Evolutionary conservation across 2,888 invertebrate species (phyloP).

Genomic region (Selenia dentaria): DNA sequence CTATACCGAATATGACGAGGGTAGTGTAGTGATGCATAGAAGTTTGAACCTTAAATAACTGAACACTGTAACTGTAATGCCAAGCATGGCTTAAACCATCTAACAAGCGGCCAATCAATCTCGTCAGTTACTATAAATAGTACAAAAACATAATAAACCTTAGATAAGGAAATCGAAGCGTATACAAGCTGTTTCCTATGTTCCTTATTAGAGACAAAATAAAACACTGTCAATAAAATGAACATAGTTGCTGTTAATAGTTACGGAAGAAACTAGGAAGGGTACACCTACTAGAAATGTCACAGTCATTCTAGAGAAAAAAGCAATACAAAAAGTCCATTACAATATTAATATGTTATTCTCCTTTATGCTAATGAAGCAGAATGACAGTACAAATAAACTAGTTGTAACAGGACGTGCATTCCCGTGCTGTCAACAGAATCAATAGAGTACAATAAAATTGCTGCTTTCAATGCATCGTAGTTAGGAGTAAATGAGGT

Average conservation of each 20-base stretch:
- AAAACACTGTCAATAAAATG: conserved; percentile 11
- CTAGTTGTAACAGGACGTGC: conserved; percentile 58
- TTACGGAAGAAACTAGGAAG: conserved; percentile 3
- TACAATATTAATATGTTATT: conserved; percentile 35
- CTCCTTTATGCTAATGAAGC: conserved; percentile 55
- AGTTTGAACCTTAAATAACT: too few relatives aligned
- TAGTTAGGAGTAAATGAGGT: conserved; percentile 81
- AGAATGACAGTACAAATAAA: conserved; percentile 63
- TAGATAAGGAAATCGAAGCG: too few relatives aligned
- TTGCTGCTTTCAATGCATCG: conserved; percentile 75
- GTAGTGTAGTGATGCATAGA: too few relatives aligned
- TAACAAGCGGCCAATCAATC: too few relatives aligned
- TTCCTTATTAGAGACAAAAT: conserved; percentile 3
- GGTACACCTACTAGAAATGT: conserved; percentile 9
- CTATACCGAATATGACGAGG: too few relatives aligned
- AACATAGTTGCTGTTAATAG: conserved; percentile 5
- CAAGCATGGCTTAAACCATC: too few relatives aligned
- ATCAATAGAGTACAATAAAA: conserved; percentile 82
- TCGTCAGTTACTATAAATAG: too few relatives aligned
- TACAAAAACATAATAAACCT: too few relatives aligned
- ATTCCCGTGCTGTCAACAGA: conserved; percentile 69
- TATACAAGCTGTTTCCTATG: too few relatives aligned
- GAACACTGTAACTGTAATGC: too few relatives aligned
- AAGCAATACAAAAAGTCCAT: conserved; percentile 27
- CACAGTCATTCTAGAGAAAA: conserved; percentile 19